Evolutionary conservation across 2,113 vertebrate species (phyloP), one percentile per base, ranked within the genome.

Genomic region (Vulpes ferrilata): DNA sequence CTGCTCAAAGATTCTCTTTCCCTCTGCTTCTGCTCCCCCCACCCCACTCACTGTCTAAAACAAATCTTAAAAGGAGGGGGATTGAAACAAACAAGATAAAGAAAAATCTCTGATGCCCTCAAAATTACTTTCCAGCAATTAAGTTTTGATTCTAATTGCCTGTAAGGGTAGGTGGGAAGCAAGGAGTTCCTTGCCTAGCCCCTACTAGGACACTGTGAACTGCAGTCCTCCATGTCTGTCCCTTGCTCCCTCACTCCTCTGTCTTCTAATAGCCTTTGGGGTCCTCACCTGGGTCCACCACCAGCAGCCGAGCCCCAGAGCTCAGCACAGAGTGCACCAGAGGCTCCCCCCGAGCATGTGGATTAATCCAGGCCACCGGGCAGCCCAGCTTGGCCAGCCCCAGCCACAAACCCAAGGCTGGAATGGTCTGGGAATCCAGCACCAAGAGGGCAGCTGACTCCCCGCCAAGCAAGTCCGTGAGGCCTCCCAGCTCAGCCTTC

Each of bases 311-410:
- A 43, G 97, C 97, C 19, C 96, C 97, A 0, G 97, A 95, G 30
- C 67, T 93, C 82, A 93, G 92, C 64, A 98, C 97, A 0, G 96
- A 30, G 19, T 97, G 96, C 1, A 60, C 30, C 64, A 98, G 30
- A 15, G 97, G 76, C 0, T 1, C 7, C 16, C 97, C 97, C 0
- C 95, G 90, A 65, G 4, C 0, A 5, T 98, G 60, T 0, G 97
- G 94, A 32, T 98, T 98, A 74, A 98, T 93, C 97, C 97, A 98
- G 55, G 96, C 98, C 1, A 86, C 90, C 0, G 97, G 80, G 51
- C 94, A 97, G 94, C 98, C 98, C 64, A 98, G 71, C 71, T 98
- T 98, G 90, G 97, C 84, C 69, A 98, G 78, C 13, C 97, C 98
- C 17, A 98, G 96, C 55, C 93, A 96, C 48, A 98, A 1, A 10